A percentile compares a stretch with the other conserved stretches of the same genome.
Evolutionary conservation across 2,888 invertebrate genomes (phyloP).

Genomic region (Heliconius hortense): DNA sequence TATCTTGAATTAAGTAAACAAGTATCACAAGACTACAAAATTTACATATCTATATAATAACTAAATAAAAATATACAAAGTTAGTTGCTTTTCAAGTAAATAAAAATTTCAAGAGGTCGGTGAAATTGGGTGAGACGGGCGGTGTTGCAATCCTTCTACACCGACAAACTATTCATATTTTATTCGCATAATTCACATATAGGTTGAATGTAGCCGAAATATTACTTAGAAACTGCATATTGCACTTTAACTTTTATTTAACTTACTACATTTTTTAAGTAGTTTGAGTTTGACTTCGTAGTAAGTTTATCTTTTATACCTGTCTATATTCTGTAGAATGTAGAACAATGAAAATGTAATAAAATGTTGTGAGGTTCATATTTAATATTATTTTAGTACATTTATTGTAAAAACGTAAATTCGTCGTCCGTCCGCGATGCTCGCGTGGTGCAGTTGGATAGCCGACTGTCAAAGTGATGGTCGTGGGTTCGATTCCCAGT

Average conservation of each 20-base stretch:
- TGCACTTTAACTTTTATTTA: constrained; percentile 18
- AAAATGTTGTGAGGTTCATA: too few relatives aligned
- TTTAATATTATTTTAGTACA: too few relatives aligned
- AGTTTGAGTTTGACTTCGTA: not conserved
- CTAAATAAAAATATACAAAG: not conserved
- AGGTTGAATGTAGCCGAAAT: not conserved
- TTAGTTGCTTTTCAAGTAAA: not conserved
- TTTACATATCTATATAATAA: not conserved
- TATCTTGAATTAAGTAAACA: not conserved
- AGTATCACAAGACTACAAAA: too few relatives aligned
- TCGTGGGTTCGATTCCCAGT: too few relatives aligned
- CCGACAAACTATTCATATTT: constrained; percentile 9
- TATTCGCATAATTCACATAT: constrained; percentile 6
- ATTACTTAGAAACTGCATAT: not conserved
- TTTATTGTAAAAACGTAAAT: too few relatives aligned
- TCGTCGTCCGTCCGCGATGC: too few relatives aligned
- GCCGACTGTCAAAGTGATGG: too few relatives aligned
- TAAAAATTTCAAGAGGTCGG: not conserved
- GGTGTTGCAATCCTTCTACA: constrained; percentile 3
- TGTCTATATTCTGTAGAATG: not conserved
- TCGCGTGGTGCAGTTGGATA: too few relatives aligned
- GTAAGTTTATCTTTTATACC: not conserved
- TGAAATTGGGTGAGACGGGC: constrained; percentile 8
- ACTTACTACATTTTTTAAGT: not conserved
- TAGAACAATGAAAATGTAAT: too few relatives aligned